These are phyloP conservation scores for Eristalinus aeneus DNA, from an alignment of 2,888 invertebrate genomes.

Conservation along the genomic window DNA sequence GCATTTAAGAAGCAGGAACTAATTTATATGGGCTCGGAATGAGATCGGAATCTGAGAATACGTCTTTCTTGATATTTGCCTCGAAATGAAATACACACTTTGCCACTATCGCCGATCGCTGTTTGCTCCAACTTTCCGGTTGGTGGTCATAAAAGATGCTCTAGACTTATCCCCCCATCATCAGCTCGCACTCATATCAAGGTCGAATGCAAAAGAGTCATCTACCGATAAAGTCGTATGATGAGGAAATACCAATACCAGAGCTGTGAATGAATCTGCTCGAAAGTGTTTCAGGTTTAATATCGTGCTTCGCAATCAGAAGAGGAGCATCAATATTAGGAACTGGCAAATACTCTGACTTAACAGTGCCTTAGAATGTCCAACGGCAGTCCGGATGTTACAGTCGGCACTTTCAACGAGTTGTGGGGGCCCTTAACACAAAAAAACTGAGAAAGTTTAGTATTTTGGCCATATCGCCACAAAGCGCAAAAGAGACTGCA, in stretches of 20 bases:
- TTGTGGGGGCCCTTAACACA: too few species aligned
- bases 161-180: neutral
- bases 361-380: neutral
- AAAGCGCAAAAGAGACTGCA: too few species aligned
- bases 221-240: neutral
- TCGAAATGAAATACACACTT: neutral
- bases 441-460: too few species aligned
- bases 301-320: neutral
- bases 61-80: neutral
- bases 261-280: neutral
- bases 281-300: neutral
- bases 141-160: neutral
- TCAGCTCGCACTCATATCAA: neutral
- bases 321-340: neutral
- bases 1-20: neutral
- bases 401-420: neutral
- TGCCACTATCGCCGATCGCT: neutral
- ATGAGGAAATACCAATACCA: neutral
- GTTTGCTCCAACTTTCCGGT: neutral
- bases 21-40: slow-evolving; percentile 26
- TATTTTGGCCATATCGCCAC: too few species aligned
- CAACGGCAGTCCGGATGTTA: neutral
- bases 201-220: neutral
- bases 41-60: slow-evolving; percentile 1
- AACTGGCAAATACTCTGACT: neutral